phyloP scores from a whole-genome alignment of 2,113 vertebrate species.

The Archilochus colubris region DNA sequence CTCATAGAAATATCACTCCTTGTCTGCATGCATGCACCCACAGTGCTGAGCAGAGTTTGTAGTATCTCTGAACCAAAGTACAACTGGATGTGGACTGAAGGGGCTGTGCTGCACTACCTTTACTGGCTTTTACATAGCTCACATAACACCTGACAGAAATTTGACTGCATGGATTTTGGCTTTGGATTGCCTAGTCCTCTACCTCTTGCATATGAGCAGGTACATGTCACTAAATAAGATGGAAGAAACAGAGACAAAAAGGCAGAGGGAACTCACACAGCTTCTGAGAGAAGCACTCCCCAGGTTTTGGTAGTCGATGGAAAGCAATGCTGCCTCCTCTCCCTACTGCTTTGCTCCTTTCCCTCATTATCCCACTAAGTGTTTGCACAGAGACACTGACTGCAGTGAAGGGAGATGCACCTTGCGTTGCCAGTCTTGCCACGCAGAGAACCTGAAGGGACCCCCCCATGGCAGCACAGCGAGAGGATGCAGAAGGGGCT shows the following conservation, averaged over 20 bases:
- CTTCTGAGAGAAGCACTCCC: neutral
- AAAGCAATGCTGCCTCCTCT: neutral
- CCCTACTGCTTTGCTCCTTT: neutral
- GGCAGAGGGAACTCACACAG: neutral
- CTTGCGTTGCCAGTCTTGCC: neutral
- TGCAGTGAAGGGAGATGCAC: fast-evolving
- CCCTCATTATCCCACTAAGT: neutral
- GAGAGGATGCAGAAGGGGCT: neutral
- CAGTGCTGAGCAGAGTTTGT: neutral
- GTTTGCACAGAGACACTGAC: neutral
- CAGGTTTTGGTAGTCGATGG: fast-evolving
- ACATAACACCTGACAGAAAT: neutral
- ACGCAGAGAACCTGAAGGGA: neutral
- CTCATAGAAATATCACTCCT: neutral
- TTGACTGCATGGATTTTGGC: neutral
- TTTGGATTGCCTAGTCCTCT: neutral
- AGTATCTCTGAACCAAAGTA: neutral
- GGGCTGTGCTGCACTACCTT: neutral
- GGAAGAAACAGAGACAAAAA: neutral
- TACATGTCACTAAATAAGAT: neutral
- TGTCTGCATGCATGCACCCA: fast-evolving
- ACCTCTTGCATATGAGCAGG: neutral
- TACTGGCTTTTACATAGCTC: neutral
- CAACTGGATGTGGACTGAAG: neutral
- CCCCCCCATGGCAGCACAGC: neutral